Conservation (phyloP, 1,140 invertebrate species). For the Orchestia grillus region DNA sequence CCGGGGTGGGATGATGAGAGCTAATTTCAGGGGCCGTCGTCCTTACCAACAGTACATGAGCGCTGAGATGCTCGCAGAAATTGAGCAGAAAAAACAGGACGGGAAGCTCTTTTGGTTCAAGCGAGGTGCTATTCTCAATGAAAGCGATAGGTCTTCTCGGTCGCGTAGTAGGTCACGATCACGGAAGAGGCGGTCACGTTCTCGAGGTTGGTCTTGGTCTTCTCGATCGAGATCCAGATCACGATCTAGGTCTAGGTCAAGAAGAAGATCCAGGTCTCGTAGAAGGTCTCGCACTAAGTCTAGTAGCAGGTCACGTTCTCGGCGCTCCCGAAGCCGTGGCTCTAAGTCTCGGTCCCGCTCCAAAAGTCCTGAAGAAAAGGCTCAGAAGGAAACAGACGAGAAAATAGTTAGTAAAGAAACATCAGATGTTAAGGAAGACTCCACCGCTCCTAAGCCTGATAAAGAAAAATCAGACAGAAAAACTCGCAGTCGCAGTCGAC, state of each 20-base stretch:
- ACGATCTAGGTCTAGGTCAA: constrained; percentile 55
- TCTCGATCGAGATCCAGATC: constrained; percentile 56
- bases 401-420: neutral
- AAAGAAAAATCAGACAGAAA: constrained; percentile 3
- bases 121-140: constrained; percentile 26
- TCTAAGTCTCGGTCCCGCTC: constrained; percentile 18
- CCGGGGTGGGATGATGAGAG: constrained; percentile 29
- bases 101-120: constrained; percentile 49
- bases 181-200: constrained; percentile 25
- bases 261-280: neutral
- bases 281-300: constrained; percentile 3
- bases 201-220: constrained; percentile 50
- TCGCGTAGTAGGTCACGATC: constrained; percentile 45
- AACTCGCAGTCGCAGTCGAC: neutral
- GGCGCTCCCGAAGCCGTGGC: neutral
- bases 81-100: constrained; percentile 35
- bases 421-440: neutral
- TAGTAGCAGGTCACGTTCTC: constrained; percentile 38
- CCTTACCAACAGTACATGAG: constrained; percentile 11
- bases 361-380: neutral
- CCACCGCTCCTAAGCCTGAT: neutral
- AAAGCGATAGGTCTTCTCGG: neutral
- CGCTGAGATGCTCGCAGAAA: neutral
- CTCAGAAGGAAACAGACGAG: neutral
- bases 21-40: constrained; percentile 19